phyloP scores from a whole-genome alignment of 2,888 invertebrate species.

The Hetaerina titia region DNA sequence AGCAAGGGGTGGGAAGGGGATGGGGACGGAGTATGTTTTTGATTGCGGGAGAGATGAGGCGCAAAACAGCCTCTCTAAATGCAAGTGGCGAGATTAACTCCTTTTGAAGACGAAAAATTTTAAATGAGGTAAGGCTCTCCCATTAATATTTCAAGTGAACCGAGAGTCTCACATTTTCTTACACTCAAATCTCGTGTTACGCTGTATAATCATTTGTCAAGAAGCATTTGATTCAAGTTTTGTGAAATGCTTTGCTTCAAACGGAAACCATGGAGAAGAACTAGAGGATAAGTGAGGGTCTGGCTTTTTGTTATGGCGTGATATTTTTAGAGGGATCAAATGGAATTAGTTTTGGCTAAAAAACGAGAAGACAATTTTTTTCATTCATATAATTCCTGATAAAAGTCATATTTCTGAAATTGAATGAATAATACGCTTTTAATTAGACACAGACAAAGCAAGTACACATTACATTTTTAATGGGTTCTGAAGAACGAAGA shows the following conservation, averaged over 20 bases:
- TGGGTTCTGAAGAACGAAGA: too few species aligned
- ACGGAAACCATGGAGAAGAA: background rate
- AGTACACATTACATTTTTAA: too few species aligned
- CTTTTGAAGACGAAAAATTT: conserved; percentile 45
- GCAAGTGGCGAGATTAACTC: conserved; percentile 52
- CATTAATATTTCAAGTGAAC: background rate
- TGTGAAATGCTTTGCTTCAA: background rate
- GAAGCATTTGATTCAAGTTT: background rate
- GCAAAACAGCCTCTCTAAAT: conserved; percentile 47
- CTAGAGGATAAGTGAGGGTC: background rate
- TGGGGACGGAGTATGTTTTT: background rate
- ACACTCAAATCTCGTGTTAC: background rate
- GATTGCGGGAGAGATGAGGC: conserved; percentile 2
- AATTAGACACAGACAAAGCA: too few species aligned
- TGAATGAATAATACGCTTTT: too few species aligned
- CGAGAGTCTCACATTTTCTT: background rate
- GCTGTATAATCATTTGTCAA: background rate
- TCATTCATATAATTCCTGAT: background rate
- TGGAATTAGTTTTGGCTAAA: background rate
- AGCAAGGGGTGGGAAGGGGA: background rate
- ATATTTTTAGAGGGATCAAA: background rate
- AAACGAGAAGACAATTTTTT: background rate
- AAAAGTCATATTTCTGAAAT: too few species aligned
- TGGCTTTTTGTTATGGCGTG: too few species aligned
- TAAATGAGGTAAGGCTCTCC: conserved; percentile 2